Evolutionary conservation across 2,797 vertebrate species (phyloP).

Genomic region (Phalanger gymnotis): DNA sequence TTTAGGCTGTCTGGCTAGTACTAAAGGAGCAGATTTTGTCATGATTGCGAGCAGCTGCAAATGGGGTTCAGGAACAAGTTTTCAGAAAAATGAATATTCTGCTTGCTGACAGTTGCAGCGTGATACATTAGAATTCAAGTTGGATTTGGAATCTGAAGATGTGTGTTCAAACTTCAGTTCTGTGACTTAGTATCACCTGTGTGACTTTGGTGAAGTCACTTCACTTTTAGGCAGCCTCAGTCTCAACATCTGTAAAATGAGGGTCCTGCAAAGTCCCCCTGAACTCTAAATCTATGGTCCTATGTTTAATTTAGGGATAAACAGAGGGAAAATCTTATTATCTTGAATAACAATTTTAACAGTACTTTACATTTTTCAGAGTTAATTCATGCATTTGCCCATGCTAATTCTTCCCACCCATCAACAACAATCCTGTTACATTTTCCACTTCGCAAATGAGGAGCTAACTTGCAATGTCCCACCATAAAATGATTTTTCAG

Average conservation of each 20-base stretch:
- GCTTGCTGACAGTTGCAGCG: not conserved
- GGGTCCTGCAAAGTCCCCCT: not conserved
- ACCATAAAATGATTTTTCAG: not conserved
- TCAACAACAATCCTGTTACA: not conserved
- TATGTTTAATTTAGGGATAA: not conserved
- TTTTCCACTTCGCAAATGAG: too few relatives aligned
- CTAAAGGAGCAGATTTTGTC: not conserved
- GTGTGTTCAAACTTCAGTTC: not conserved
- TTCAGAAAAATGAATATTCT: not conserved
- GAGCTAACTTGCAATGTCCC: fast-evolving
- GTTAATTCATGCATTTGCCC: not conserved
- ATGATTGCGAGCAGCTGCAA: not conserved
- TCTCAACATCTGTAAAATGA: not conserved
- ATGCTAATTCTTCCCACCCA: not conserved
- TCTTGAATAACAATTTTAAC: not conserved
- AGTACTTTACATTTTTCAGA: fast-evolving
- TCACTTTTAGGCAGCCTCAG: not conserved
- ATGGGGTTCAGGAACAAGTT: too few relatives aligned
- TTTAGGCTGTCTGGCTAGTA: not conserved
- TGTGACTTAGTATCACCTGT: not conserved
- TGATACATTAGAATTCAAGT: not conserved
- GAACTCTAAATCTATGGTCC: not conserved
- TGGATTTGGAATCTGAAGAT: not conserved
- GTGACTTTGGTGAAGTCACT: not conserved
- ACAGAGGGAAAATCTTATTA: fast-evolving